A percentile compares a stretch with the other conserved stretches of the same genome.
Conservation (phyloP, 2,888 invertebrate genomes). For the Caprella mutica region DNA sequence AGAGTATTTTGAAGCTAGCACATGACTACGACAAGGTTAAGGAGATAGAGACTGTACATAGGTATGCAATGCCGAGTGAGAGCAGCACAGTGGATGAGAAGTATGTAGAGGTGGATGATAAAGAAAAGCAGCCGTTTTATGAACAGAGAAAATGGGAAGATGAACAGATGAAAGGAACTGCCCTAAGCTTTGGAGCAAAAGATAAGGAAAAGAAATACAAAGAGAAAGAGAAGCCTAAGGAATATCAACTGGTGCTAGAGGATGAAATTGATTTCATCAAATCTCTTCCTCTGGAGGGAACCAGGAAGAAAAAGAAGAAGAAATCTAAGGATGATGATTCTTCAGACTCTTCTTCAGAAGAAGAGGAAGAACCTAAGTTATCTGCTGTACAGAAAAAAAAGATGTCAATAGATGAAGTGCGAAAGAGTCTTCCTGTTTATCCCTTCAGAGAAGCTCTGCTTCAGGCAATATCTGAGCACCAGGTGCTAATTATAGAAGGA, state of each 20-base stretch:
- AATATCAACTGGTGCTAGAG: conserved; percentile 85
- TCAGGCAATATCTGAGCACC: conserved; percentile 64
- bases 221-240: conserved; percentile 59
- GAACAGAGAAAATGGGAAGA: conserved; percentile 88
- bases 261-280: conserved; percentile 98
- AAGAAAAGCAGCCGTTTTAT: conserved; percentile 53
- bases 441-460: conserved; percentile 81
- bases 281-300: conserved; percentile 66
- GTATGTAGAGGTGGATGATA: conserved; percentile 53
- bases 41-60: conserved; percentile 79
- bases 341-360: conserved; percentile 16
- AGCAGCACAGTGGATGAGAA: conserved; percentile 22
- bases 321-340: conserved; percentile 3
- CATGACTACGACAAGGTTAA: conserved; percentile 91
- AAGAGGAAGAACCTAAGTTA: conserved; percentile 49
- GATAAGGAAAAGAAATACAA: conserved; percentile 53
- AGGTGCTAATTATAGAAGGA: conserved; percentile 87
- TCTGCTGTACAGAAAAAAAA: conserved; percentile 59
- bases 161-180: conserved; percentile 58
- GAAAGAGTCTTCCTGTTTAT: conserved; percentile 83
- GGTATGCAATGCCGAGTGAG: conserved; percentile 81
- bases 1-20: conserved; percentile 74
- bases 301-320: conserved; percentile 41
- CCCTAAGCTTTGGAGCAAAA: conserved; percentile 35
- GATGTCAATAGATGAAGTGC: conserved; percentile 77